Base-by-base conservation (phyloP, 2,113 vertebrate genomes). In the Eolophus roseicapilla region DNA sequence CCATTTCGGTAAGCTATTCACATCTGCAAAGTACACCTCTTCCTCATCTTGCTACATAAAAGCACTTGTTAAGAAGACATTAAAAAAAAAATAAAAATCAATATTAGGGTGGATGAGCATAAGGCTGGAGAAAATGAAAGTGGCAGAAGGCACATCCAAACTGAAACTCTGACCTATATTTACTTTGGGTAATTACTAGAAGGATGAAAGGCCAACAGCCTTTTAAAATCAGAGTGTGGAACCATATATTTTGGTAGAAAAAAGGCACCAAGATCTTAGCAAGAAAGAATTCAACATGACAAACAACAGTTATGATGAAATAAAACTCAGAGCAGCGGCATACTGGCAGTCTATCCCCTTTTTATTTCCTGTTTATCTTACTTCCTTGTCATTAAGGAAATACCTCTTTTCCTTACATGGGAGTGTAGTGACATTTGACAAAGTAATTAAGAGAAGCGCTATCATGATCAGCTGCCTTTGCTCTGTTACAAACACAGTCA, bases 381-480 rank as follows among this genome's bases (percentile, higher is more conserved):
- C 10, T 96, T 90, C 85, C 68, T 88, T 63, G 55, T 83, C 64
- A 92, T 90, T 89, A 93, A 90, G 83, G 92, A 96, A 96, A 88
- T 90, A 47, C 39, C 79, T 81, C 76, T 84, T 92, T 90, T 88
- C 73, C 83, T 49, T 86, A 74, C 50, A 64, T n/a, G 39, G 69
- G 78, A 75, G 33, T 64, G 17, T 11, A 79, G 68, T n/a, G 85
- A 95, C 95, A 93, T 93, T 92, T 96, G 93, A 96, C 92, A 94
- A 94, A 92, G 55, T 84, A 95, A 96, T 97, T 97, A 95, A 93
- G 59, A 88, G 63, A 67, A 94, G 76, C 44, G 88, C 1, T 5
- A 75, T 64, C 64, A 67, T 6, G 63, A 96, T 93, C 88, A 91
- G 78, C 94, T 94, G 93, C 87, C 53, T 95, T 92, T 92, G 82